phyloP scores from a whole-genome alignment of 2,113 vertebrate species.

The Enhydra lutris region DNA sequence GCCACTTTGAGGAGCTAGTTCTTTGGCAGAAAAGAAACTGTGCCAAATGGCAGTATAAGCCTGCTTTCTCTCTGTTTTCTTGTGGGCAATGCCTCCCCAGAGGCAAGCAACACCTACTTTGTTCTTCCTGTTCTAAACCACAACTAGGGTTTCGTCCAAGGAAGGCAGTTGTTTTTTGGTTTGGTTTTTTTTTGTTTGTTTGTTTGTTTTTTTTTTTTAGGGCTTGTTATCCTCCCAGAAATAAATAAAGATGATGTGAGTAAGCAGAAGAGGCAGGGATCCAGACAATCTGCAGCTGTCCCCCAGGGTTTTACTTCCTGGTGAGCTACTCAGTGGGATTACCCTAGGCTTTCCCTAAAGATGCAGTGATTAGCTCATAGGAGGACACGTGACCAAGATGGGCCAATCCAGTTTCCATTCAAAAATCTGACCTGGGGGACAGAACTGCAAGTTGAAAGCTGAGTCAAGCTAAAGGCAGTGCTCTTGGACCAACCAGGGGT shows the following conservation, averaged over 20 bases:
- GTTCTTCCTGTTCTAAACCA: not conserved
- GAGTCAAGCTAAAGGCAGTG: not conserved
- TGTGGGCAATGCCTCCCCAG: not conserved
- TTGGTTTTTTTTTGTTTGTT: not conserved
- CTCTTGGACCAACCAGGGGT: not conserved
- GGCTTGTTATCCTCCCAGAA: slow-evolving; percentile 4
- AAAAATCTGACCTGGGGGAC: not conserved
- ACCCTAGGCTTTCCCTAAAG: not conserved
- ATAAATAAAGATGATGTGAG: slow-evolving; percentile 8
- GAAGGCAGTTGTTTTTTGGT: not conserved
- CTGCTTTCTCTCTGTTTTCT: not conserved
- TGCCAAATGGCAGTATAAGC: not conserved
- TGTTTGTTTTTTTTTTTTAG: not conserved
- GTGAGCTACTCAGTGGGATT: not conserved
- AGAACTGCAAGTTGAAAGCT: not conserved
- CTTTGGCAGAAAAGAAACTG: not conserved
- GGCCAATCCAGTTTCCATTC: not conserved
- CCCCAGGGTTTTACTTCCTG: not conserved
- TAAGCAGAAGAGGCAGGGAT: slow-evolving; percentile 6
- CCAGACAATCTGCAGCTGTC: not conserved
- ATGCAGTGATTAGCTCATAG: not conserved
- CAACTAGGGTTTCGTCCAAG: not conserved
- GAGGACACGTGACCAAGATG: not conserved
- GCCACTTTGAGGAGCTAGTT: not conserved
- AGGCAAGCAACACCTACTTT: not conserved